Base-by-base conservation (phyloP, 2,888 invertebrate species). In the Linnaemya vulpina region DNA sequence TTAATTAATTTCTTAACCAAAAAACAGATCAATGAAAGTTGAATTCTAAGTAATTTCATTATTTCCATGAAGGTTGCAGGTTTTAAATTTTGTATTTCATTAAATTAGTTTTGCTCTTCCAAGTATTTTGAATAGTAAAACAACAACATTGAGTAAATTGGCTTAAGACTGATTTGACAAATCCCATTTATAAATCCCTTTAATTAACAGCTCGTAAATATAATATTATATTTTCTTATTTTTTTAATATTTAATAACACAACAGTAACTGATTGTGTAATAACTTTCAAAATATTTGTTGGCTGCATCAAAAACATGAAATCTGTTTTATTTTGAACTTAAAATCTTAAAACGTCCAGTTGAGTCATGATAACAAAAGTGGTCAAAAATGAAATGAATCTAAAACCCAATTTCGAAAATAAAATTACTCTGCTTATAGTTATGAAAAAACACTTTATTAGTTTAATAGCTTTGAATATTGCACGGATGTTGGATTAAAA, bases 201-300 rank as follows among this genome's bases (percentile, higher is more conserved):
- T 38, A 51, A 38, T 68, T 38, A 51, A 38, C 53, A 22, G 53
- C 20, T 38, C 8, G 15, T 15, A 38, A 53, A 67, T 1, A 38
- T 3, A 38, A 68, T 9, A 25, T 68, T 53, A 51, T n/a, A 15
- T 55, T 55, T 53, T 53, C 38, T 49, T 22, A 63, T 49, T 11
- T 67, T n/a, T 67, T 53, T 38, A 22, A 35, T 22, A 40, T 70
- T 22, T 30, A n/a, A 55, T n/a, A 25, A 13, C 43, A 13, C 11
- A 43, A 43, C 17, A 25, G 25, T 22, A 43, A 70, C n/a, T 70
- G 22, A 58, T 43, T 55, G 55, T 43, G 71, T 58, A 43, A 71
- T 58, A 71, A 46, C 17, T 55, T 22, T 20, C 51, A 15, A 15
- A 10, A 22, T 55, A 5, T 70, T 70, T 70, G 10, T 40, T 70